Base-by-base conservation (phyloP, 2,888 invertebrate genomes). In the Diabrotica balteata region DNA sequence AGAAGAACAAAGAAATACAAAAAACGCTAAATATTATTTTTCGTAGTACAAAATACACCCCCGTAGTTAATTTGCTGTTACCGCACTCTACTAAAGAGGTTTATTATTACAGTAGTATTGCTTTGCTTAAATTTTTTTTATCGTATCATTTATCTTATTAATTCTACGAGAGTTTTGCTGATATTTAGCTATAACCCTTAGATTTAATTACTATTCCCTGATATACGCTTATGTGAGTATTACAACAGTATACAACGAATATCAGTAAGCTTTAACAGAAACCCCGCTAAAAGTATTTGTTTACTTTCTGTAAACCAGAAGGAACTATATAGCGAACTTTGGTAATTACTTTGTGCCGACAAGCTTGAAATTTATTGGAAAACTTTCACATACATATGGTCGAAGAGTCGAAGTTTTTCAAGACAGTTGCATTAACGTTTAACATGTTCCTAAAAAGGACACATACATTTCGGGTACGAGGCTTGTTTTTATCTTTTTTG, bases 341-440 rank as follows among this genome's bases (percentile, higher is more conserved):
- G 61, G 69, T 72, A 72, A 72, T 72, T 72, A 72, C 72, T 70
- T 69, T 69, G 68, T 22, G 68, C 66, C 66, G 72, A 72, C 72
- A 72, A 69, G 69, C 70, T 63, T 70, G 61, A 69, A 72, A 72
- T 72, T 72, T 70, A 72, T 72, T 72, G 67, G 69, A 51, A 66
- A 69, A 72, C 70, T 70, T 70, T 63, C 49, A 70, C 69, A 67
- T 72, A 72, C 72, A 68, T 70, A 70, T 70, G 68, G 65, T 54
- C 63, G 57, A 69, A 72, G 61, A 67, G 65, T 54, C 63, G 57
- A 69, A 72, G 61, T 64, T 70, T 72, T 70, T 65, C 65, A 70
- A 62, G 58, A 65, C 62, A 60, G 57, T 65, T 68, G 62, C 63
- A 70, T 68, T 72, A 61, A 60, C 62, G 67, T 62, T 50, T 54